Evolutionary conservation across 1,140 invertebrate genomes (phyloP).

Genomic region (Aplysia californica): DNA sequence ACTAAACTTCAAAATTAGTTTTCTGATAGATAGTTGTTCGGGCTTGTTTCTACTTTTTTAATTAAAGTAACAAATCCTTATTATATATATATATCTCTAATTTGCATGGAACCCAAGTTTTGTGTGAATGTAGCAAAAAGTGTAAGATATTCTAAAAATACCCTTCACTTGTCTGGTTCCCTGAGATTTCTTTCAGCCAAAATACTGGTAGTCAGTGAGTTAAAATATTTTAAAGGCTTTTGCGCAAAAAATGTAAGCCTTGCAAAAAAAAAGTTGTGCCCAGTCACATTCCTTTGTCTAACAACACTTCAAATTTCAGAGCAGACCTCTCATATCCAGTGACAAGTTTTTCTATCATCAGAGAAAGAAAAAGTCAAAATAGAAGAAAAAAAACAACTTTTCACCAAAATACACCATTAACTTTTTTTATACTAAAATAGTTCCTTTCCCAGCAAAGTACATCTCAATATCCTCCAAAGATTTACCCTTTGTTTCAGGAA

Average conservation of each 20-base stretch:
- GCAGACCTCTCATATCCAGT: too few species aligned
- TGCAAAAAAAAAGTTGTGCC: neutral
- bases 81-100: too few species aligned
- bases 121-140: neutral
- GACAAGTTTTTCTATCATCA: too few species aligned
- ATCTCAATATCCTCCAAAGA: conserved; percentile 66
- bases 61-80: too few species aligned
- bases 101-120: too few species aligned
- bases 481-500: conserved; percentile 66
- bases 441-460: conserved; percentile 41
- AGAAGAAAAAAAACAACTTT: neutral
- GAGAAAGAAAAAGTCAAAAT: neutral
- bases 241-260: neutral
- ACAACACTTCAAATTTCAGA: too few species aligned
- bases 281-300: neutral
- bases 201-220: neutral
- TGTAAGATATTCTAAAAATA: neutral
- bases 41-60: too few species aligned
- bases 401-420: neutral
- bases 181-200: neutral
- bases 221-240: neutral
- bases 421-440: conserved; percentile 5
- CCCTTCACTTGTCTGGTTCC: neutral
- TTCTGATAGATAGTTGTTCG: too few species aligned
- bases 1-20: too few species aligned